These are phyloP conservation scores for Pardalotus punctatus DNA, from an alignment of 2,113 vertebrate species.

Conservation along the genomic window DNA sequence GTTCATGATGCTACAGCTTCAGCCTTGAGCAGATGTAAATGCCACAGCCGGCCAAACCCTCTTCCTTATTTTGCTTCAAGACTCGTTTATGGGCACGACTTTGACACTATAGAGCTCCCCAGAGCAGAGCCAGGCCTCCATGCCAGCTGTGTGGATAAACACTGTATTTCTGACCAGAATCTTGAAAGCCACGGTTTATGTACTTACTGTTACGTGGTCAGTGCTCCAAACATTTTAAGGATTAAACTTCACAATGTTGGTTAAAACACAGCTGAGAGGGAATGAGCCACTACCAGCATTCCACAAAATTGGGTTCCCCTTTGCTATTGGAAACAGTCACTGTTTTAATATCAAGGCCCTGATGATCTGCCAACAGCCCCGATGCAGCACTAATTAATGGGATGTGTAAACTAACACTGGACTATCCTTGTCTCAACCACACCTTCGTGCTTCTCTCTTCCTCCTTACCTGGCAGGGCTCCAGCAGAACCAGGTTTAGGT, in stretches of 20 bases:
- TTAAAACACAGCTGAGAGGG: background rate
- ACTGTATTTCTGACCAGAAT: background rate
- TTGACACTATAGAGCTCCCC: background rate
- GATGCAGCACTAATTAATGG: background rate
- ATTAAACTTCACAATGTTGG: background rate
- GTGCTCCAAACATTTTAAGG: background rate
- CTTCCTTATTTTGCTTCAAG: background rate
- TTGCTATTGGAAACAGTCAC: background rate
- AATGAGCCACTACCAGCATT: rapidly evolving
- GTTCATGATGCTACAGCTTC: background rate
- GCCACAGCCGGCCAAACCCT: background rate
- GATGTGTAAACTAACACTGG: background rate
- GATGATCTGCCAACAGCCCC: background rate
- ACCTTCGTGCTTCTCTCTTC: background rate
- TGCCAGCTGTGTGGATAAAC: rapidly evolving
- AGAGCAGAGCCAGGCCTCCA: background rate
- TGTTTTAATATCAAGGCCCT: background rate
- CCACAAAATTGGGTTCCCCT: background rate
- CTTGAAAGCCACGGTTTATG: background rate
- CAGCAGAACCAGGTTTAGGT: background rate
- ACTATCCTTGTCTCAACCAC: background rate
- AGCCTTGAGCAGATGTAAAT: background rate
- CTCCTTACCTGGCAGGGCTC: background rate
- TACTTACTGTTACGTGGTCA: background rate
- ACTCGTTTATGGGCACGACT: background rate